These are phyloP conservation scores for Drosophila busckii DNA, from an alignment of 1,140 invertebrate species.

Conservation along the genomic window DNA sequence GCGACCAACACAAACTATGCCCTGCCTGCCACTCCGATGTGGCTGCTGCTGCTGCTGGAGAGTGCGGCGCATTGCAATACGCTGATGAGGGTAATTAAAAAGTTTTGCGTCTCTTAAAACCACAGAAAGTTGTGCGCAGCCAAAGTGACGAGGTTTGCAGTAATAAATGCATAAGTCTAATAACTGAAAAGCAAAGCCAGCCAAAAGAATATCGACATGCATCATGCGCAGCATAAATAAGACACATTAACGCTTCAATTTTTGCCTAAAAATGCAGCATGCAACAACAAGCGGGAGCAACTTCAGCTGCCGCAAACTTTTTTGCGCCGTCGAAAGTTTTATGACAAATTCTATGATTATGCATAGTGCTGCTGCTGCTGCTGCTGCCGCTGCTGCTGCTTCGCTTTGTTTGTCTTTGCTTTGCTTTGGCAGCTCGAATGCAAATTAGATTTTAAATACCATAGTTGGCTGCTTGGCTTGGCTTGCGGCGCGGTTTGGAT, in stretches of 20 bases:
- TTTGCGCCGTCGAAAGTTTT: slow-evolving; percentile 62
- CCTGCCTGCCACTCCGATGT: not conserved
- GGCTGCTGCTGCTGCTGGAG: slow-evolving; percentile 5
- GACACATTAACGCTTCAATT: slow-evolving; percentile 46
- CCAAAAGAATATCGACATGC: slow-evolving; percentile 29
- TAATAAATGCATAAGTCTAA: slow-evolving; percentile 41
- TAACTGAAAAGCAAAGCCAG: slow-evolving; percentile 1
- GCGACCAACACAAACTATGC: slow-evolving; percentile 1
- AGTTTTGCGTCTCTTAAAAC: slow-evolving; percentile 49
- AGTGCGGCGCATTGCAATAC: slow-evolving; percentile 47
- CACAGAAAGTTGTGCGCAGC: slow-evolving; percentile 29
- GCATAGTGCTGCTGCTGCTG: slow-evolving; percentile 9
- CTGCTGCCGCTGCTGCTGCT: slow-evolving; percentile 11
- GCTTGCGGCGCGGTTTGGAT: slow-evolving; percentile 36
- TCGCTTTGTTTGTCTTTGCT: slow-evolving; percentile 35
- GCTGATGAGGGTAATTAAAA: slow-evolving; percentile 74
- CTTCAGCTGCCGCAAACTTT: slow-evolving; percentile 40
- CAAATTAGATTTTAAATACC: slow-evolving; percentile 75
- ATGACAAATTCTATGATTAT: slow-evolving; percentile 72
- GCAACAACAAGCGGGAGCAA: slow-evolving; percentile 23
- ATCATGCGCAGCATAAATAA: slow-evolving; percentile 48
- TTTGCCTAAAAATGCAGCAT: slow-evolving; percentile 20
- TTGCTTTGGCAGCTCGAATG: slow-evolving; percentile 35
- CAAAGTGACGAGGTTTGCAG: not conserved
- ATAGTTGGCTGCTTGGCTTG: slow-evolving; percentile 65